Evolutionary conservation across 2,113 vertebrate species (phyloP).

Genomic region (Gadus macrocephalus): DNA sequence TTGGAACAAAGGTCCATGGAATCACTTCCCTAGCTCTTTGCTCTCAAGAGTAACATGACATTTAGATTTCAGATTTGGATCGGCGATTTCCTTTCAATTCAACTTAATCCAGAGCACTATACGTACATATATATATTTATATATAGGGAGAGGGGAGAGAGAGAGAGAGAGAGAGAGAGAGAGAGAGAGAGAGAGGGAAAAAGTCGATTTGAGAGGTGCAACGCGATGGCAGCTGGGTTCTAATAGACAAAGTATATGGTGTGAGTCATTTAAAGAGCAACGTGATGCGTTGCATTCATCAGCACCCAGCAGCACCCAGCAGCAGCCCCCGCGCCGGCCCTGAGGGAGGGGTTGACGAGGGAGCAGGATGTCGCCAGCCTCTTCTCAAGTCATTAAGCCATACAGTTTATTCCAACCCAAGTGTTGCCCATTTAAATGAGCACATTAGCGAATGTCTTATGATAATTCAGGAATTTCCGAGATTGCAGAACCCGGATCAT

Average conservation of each 20-base stretch:
- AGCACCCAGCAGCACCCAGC: slow-evolving; percentile 57
- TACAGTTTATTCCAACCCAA: slow-evolving; percentile 70
- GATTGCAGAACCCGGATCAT: slow-evolving; percentile 73
- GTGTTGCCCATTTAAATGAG: slow-evolving; percentile 68
- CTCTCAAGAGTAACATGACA: slow-evolving; percentile 47
- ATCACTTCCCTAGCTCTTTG: slow-evolving; percentile 49
- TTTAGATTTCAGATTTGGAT: slow-evolving; percentile 47
- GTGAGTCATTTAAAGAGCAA: slow-evolving; percentile 48
- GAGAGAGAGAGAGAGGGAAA: slow-evolving; percentile 10
- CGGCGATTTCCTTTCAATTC: slow-evolving; percentile 29
- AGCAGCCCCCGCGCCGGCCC: slow-evolving; percentile 49
- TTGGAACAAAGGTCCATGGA: slow-evolving; percentile 61
- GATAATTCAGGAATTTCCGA: slow-evolving; percentile 72
- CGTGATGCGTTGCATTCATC: slow-evolving; percentile 52
- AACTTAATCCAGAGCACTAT: slow-evolving; percentile 34
- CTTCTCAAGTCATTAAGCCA: slow-evolving; percentile 70
- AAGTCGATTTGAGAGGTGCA: slow-evolving; percentile 41
- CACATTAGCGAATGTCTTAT: slow-evolving; percentile 70
- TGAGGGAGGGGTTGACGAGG: slow-evolving; percentile 63
- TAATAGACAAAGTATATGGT: slow-evolving; percentile 54
- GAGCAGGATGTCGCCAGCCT: slow-evolving; percentile 70
- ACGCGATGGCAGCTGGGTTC: slow-evolving; percentile 48
- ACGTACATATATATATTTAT: slow-evolving; percentile 6
- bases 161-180: no score
- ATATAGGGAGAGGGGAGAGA: no score